These are phyloP conservation scores for Calcarius lapponicus DNA, from an alignment of 2,797 vertebrate genomes.

Conservation along the genomic window DNA sequence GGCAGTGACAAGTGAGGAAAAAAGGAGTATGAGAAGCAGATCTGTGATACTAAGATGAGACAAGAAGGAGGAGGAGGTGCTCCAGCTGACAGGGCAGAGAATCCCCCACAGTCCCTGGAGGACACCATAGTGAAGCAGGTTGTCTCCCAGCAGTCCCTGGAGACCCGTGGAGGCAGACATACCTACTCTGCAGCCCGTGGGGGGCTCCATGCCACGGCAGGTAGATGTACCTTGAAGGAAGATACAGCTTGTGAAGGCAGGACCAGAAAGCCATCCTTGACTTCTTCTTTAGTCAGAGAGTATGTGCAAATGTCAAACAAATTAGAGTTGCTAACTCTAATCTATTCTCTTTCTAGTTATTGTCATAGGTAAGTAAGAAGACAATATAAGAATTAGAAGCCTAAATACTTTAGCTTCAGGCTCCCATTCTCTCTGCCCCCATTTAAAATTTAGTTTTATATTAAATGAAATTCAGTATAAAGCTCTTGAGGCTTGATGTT, in stretches of 20 bases:
- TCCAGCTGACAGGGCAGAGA: neutral
- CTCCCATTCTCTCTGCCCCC: fast-evolving
- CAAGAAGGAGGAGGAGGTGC: neutral
- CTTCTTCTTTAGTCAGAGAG: neutral
- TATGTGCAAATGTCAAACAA: neutral
- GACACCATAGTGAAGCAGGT: neutral
- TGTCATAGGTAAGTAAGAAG: neutral
- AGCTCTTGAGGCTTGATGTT: neutral
- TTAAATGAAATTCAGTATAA: neutral
- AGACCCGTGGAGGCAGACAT: neutral
- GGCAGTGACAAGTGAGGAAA: neutral
- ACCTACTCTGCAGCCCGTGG: fast-evolving
- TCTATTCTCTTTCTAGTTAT: neutral
- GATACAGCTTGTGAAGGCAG: neutral
- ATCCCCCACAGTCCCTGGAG: neutral
- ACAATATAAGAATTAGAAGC: neutral
- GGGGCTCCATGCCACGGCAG: neutral
- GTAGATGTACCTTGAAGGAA: neutral
- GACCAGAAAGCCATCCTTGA: neutral
- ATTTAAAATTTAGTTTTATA: neutral
- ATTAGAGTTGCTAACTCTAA: neutral
- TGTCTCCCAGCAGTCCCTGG: neutral
- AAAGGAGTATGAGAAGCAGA: neutral
- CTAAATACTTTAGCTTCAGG: neutral
- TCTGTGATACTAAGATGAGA: neutral